These are phyloP conservation scores for Tetramorium simillimum DNA, from an alignment of 1,140 invertebrate genomes.

Conservation along the genomic window DNA sequence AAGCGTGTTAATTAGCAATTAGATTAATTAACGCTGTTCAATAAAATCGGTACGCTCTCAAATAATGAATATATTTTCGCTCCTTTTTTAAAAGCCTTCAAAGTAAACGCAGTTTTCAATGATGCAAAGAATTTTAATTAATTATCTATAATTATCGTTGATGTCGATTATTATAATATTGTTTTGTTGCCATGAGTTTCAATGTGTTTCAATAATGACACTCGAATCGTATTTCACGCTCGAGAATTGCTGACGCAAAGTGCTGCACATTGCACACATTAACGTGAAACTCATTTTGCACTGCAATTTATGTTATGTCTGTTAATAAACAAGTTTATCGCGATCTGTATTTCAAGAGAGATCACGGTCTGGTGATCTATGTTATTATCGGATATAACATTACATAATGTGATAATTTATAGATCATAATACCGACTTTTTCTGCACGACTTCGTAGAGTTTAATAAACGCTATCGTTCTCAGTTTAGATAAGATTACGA, in stretches of 20 bases:
- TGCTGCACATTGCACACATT: conserved; percentile 20
- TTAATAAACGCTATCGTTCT: conserved; percentile 14
- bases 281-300: conserved; percentile 50
- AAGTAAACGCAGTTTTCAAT: conserved; percentile 1
- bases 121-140: conserved; percentile 38
- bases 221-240: conserved; percentile 20
- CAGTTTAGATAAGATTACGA: conserved; percentile 26
- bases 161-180: conserved; percentile 13
- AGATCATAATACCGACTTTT: conserved; percentile 1
- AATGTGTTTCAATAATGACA: conserved; percentile 21
- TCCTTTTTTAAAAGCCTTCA: neutral
- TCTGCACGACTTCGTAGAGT: neutral
- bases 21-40: conserved; percentile 26
- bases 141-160: conserved; percentile 1
- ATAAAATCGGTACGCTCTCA: neutral
- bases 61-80: conserved; percentile 10
- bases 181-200: conserved; percentile 16
- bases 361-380: neutral
- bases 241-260: conserved; percentile 41
- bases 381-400: conserved; percentile 28
- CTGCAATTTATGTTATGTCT: conserved; percentile 44
- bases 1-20: conserved; percentile 9
- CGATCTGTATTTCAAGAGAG: conserved; percentile 5
- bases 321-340: conserved; percentile 42
- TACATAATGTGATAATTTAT: conserved; percentile 5